Conservation (phyloP, 2,113 vertebrate species). For the Noturus placidus region DNA sequence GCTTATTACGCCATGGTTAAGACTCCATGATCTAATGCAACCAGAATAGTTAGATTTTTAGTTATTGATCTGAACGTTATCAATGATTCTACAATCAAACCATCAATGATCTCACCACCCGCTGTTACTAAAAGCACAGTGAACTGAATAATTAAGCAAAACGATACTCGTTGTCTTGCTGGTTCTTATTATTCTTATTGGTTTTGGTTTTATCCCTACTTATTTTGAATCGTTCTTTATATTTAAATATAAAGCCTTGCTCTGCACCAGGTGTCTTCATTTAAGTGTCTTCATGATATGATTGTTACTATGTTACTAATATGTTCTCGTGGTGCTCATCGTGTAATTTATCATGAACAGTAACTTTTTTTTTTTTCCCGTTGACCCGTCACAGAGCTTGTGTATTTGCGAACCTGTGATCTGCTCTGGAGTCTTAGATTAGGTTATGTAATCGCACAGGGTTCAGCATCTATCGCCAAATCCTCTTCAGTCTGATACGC, state of each 20-base stretch:
- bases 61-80: background rate
- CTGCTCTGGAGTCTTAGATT: background rate
- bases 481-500: background rate
- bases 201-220: background rate
- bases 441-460: background rate
- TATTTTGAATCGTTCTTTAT: background rate
- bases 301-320: background rate
- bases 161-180: too few relatives aligned
- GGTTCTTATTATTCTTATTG: too few relatives aligned
- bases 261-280: background rate
- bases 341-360: background rate
- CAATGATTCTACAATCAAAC: background rate
- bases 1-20: background rate
- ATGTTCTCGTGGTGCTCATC: conserved; percentile 5
- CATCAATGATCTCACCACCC: background rate
- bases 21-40: background rate
- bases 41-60: background rate
- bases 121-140: background rate
- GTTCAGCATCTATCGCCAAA: background rate
- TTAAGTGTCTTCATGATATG: background rate
- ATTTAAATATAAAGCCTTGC: conserved; percentile 14
- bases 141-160: background rate
- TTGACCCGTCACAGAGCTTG: background rate
- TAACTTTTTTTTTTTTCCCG: too few relatives aligned
- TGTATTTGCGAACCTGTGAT: background rate